Evolutionary conservation across 2,113 vertebrate species (phyloP), one percentile per base, ranked within the genome.

Genomic region (Charadrius vociferus): DNA sequence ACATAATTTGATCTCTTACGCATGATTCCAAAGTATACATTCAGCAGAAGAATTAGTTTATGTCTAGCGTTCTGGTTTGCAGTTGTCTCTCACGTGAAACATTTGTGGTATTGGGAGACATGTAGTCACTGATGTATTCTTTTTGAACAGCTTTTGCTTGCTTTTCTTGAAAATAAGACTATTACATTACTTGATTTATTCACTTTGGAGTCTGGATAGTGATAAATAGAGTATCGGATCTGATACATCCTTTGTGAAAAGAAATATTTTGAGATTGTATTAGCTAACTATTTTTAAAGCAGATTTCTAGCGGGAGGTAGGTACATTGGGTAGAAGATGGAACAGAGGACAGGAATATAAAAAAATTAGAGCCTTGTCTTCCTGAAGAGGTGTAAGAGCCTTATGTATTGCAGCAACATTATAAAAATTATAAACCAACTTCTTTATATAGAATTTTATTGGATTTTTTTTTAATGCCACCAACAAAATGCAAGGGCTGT

Each of bases 1-100:
- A 86, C 11, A 50, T 58, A 67, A 62, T 93, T 92, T 92, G 34
- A 59, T 87, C 71, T 95, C 86, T 83, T 93, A 83, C 96, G 83
- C 87, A 67, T 95, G 92, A 71, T 86, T 94, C 43, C 74, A 78
- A 83, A 70, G 93, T 62, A 36, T 67, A 77, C 34, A 15, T 59
- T 96, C 68, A 93, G 30, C 37, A 63, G 71, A 62, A 81, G 23
- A 78, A 88, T 52, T 77, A 59, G 86, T 95, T 68, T 80, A 5
- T 58, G 22, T 88, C 27, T 86, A 19, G 36, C 79, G 90, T 93
- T 95, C 67, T 94, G 90, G 10, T 96, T 92, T 93, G 63, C 59
- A 74, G 24, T 91, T 96, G 4, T 63, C 49, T 95, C 87, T 91
- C 47, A 32, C 37, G 1, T 86, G 73, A 91, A 79, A 73, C 20